Conservation (phyloP, 2,888 invertebrate species). For the Augochlorella aurata region DNA sequence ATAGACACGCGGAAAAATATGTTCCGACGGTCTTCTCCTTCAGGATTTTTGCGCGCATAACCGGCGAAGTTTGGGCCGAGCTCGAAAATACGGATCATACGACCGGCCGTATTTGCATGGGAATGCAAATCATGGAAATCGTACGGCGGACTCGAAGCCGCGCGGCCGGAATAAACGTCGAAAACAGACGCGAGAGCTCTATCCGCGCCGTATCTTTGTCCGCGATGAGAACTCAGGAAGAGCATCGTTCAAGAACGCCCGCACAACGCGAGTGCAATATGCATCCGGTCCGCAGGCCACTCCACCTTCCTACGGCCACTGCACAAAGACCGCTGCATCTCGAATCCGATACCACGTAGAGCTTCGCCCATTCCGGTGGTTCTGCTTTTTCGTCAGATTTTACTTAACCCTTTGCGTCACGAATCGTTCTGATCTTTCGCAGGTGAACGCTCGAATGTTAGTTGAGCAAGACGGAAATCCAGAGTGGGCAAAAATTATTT, state of each 20-base stretch:
- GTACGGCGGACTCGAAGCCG: not conserved
- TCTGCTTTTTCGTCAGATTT: not conserved
- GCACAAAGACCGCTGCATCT: constrained; percentile 9
- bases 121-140: constrained; percentile 17
- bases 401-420: not conserved
- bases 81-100: constrained; percentile 12
- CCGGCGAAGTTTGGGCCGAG: not conserved
- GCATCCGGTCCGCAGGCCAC: constrained; percentile 8
- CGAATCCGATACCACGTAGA: constrained; percentile 10
- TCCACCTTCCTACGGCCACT: constrained; percentile 5
- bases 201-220: constrained; percentile 46
- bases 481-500: too few relatives aligned
- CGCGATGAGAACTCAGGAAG: constrained; percentile 54
- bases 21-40: not conserved
- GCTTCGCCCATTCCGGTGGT: not conserved
- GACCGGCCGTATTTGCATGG: constrained; percentile 37
- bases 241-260: constrained; percentile 65
- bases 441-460: too few relatives aligned
- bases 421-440: not conserved
- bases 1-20: not conserved
- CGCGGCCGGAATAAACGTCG: constrained; percentile 50
- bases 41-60: not conserved
- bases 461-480: too few relatives aligned
- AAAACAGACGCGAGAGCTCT: constrained; percentile 34
- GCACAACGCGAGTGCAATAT: constrained; percentile 37